Evolutionary conservation across 2,888 invertebrate genomes (phyloP), one percentile per base, ranked within the genome.

Genomic region (Hemicrepidius hirtus): DNA sequence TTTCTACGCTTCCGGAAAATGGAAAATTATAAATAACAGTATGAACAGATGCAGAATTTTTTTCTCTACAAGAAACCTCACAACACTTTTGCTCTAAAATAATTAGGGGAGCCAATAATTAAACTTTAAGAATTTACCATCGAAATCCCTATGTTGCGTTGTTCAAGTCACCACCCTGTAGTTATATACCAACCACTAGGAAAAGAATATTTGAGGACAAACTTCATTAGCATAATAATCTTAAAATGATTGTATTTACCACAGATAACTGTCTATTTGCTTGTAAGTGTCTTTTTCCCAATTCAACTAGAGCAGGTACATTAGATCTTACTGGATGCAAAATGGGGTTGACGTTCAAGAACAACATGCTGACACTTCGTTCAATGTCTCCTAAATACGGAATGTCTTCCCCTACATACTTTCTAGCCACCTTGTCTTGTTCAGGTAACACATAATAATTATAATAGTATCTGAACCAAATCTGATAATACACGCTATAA

Each of bases 351-450:
- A 77, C 80, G 62, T 83, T 83, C 20, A 83, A 68, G 66, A 85
- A 81, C 12, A 84, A 53, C 70, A 84, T 71, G 69, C 83, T 84
- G 16, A 83, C 78, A 74, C 83, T 83, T 66, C 73, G 78, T 57
- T 83, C 82, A 3, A 85, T 77, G 9, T 84, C 84, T 3, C 75
- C 78, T 4, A 85, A 60, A 60, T 84, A 77, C 10, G 85, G 84
- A 37, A 83, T 76, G 71, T 83, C 78, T 12, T 80, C 69, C 0
- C 86, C 85, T 13, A 86, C 80, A 77, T 84, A 83, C 67, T 78
- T 81, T 53, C 75, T 79, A 4, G 81, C 81, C 12, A 84, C 68
- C 62, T 75, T 60, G 67, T 85, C 82, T 62, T 80, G 75, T 70
- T 72, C 73, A 1, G 81, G 81, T 60, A 81, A 72, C 0, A 82